Base-by-base conservation (phyloP, 2,797 vertebrate genomes). In the Tokudaia muenninki region DNA sequence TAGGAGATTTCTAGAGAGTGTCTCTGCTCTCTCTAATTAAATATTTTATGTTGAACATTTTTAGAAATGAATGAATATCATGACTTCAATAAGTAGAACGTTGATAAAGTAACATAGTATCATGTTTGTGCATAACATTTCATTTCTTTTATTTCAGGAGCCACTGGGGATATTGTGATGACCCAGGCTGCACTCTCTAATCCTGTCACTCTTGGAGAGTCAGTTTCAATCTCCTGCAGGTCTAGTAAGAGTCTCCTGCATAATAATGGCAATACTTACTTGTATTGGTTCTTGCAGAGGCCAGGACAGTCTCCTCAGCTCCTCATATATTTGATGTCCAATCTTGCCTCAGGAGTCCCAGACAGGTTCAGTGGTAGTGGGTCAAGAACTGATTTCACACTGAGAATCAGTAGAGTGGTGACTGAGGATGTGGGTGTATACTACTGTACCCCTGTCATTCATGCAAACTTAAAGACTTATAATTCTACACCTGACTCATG, bases 231-330 rank as follows among this genome's bases (percentile, higher is more conserved):
- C 72, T 90, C 88, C 22, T 95, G 74, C 12, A 92, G 1, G 50
- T 24, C 72, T 2, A 93, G 74, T 55, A 34, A 93, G 41, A 89
- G 72, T 13, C 37, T 88, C 1, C 0, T 75, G 1, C 0, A 63
- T 1, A 82, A 10, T 26, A 0, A 79, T 50, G 82, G 91, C 16
- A 19, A 29, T 0, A 89, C 7, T 0, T 82, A 31, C 3, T 29
- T 92, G 1, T 0, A 0, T 3, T 92, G 44, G 74, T 87, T 22
- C 52, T 78, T 50, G 10, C 83, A 97, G 55, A 96, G 87, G 61
- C 72, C 92, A 47, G 92, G 96, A 7, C 55, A 79, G 37, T 61
- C 92, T 84, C 91, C 93, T 47, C 21, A 4, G 50, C 6, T 0
- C 1, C 44, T 87, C 0, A 82, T 95, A 1, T 87, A 79, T 74